Conservation (phyloP, 2,888 invertebrate genomes). For the Abrostola triplasia region DNA sequence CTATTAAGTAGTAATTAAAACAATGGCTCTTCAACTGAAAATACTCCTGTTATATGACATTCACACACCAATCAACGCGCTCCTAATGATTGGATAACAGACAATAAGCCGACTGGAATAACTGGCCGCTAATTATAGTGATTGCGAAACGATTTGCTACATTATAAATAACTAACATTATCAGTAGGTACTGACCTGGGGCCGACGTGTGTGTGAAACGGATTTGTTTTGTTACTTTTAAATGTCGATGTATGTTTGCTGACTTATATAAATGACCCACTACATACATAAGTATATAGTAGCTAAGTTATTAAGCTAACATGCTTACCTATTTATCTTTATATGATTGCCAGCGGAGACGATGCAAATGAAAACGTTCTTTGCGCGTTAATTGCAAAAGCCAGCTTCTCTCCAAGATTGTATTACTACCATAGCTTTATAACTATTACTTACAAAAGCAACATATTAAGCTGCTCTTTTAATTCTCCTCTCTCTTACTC, state of each 20-base stretch:
- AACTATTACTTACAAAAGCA: too few species aligned
- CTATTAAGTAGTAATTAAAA: neutral
- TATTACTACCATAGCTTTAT: too few species aligned
- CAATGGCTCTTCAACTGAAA: neutral
- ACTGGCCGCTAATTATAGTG: slow-evolving; percentile 17
- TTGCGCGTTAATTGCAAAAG: too few species aligned
- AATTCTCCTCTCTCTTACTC: too few species aligned
- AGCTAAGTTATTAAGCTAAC: neutral
- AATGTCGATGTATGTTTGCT: neutral
- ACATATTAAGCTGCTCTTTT: too few species aligned
- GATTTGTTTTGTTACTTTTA: neutral
- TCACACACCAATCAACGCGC: slow-evolving; percentile 16
- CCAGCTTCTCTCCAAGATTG: too few species aligned
- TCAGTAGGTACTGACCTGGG: neutral
- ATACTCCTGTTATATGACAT: slow-evolving; percentile 14
- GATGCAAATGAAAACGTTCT: too few species aligned
- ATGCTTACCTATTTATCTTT: too few species aligned
- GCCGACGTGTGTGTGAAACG: neutral
- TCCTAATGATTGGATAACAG: slow-evolving; percentile 14
- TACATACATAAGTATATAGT: neutral
- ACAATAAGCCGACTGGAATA: slow-evolving; percentile 20
- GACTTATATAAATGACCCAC: neutral
- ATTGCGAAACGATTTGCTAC: slow-evolving; percentile 2
- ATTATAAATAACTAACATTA: slow-evolving; percentile 1
- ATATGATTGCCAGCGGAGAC: too few species aligned